Evolutionary conservation across 2,113 vertebrate species (phyloP).

Genomic region (Narcine bancroftii): DNA sequence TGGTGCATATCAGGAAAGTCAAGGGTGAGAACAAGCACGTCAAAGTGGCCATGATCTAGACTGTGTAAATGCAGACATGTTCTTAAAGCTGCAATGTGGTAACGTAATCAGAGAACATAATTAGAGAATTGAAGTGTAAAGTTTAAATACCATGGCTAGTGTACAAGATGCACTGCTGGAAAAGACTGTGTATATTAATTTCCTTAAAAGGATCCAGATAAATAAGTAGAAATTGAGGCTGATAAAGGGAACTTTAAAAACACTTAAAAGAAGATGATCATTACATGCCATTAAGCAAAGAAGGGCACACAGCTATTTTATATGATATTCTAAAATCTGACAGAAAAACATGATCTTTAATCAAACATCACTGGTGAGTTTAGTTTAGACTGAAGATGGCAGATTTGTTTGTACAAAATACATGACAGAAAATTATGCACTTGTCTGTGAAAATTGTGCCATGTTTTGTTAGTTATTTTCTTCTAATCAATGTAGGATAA

Average conservation of each 20-base stretch:
- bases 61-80: not conserved
- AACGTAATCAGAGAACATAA: not conserved
- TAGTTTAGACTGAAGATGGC: not conserved
- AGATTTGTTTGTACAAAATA: not conserved
- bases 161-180: not conserved
- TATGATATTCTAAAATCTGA: not conserved
- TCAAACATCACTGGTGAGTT: not conserved
- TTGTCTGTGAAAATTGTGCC: not conserved
- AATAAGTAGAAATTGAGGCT: not conserved
- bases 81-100: not conserved
- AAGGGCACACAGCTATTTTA: not conserved
- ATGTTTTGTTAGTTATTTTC: not conserved
- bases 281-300: not conserved
- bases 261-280: not conserved
- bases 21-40: not conserved
- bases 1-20: not conserved
- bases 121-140: not conserved
- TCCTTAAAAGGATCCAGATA: not conserved
- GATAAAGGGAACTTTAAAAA: not conserved
- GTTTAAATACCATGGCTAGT: not conserved
- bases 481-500: not conserved
- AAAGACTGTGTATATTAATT: not conserved
- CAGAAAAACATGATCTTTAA: not conserved
- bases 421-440: slow-evolving; percentile 4
- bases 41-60: not conserved